A percentile compares a stretch with the other conserved stretches of the same genome.
Conservation (phyloP, 2,888 invertebrate species). For the Pandemis heparana region DNA sequence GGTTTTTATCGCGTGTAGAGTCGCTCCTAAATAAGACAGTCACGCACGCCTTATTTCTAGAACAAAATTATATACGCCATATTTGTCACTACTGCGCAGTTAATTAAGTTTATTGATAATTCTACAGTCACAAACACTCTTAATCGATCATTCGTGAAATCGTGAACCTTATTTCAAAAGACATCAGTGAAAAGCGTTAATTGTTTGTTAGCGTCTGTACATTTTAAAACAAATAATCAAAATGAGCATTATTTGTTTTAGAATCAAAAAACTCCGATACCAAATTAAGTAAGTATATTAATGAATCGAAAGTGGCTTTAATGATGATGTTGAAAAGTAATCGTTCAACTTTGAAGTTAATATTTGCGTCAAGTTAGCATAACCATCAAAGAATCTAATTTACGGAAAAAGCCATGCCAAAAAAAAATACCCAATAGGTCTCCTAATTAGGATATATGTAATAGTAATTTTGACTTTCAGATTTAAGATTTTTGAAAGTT, state of each 20-base stretch:
- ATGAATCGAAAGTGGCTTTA: neutral
- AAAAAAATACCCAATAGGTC: too few species aligned
- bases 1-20: constrained; percentile 15
- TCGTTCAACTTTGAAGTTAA: neutral
- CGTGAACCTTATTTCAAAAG: too few species aligned
- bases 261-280: neutral
- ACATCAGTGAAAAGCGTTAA: too few species aligned
- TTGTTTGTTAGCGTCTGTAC: neutral
- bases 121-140: neutral
- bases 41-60: constrained; percentile 1
- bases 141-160: too few species aligned
- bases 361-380: neutral
- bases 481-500: too few species aligned
- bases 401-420: too few species aligned
- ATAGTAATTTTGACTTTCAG: too few species aligned
- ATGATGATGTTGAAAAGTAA: neutral
- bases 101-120: constrained; percentile 11
- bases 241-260: too few species aligned
- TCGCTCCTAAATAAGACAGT: constrained; percentile 18
- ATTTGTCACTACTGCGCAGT: constrained; percentile 20
- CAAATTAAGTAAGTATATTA: neutral
- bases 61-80: constrained; percentile 3
- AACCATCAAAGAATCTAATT: neutral
- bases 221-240: neutral
- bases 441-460: too few species aligned